Evolutionary conservation across 2,888 invertebrate species (phyloP), one percentile per base, ranked within the genome.

Genomic region (Dyspetes luteomarginatus): DNA sequence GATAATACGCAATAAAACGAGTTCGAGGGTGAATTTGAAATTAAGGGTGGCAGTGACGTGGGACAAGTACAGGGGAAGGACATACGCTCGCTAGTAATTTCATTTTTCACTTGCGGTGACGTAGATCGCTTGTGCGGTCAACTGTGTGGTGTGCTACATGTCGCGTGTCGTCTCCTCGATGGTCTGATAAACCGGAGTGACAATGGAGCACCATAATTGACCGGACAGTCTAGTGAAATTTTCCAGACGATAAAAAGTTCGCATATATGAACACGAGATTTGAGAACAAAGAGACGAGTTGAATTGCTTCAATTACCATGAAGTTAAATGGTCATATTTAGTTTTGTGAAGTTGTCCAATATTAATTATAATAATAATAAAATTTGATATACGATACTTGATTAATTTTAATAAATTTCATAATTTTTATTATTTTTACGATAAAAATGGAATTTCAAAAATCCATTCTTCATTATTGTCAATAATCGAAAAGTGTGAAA

Each of bases 1-100:
- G 82, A 87, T 89, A 90, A 89, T 90, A 88, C 85, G 88, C 79
- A 87, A 87, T 88, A 87, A 89, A 89, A 86, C 87, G 86, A 81
- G 87, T 85, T 83, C 84, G 90, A 89, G 91, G 92, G 91, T 91
- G 91, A 91, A 91, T 91, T 87, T 87, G 80, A 89, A 91, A 92
- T 91, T 90, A 80, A 81, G 79, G 82, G 81, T 24, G 68, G 36
- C 41, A 17, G 60, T 68, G 62, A 77, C 74, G 60, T 65, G 45
- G 22, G 65, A 64, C n/a, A 24, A 12, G 22, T 4, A 41, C 12
- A 28, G 24, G 15, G 3, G 41, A 36, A 9, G 19, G 3, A 9
- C 4, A 52, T 24, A 26, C 30, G 55, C 55, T 17, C 71, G 28
- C 64, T 45, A 58, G 84, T 91, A 91, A 92, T 91, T 88, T 88